A percentile compares a stretch with the other conserved stretches of the same genome.
Evolutionary conservation across 2,113 vertebrate species (phyloP).

Genomic region (Tympanuchus pallidicinctus): DNA sequence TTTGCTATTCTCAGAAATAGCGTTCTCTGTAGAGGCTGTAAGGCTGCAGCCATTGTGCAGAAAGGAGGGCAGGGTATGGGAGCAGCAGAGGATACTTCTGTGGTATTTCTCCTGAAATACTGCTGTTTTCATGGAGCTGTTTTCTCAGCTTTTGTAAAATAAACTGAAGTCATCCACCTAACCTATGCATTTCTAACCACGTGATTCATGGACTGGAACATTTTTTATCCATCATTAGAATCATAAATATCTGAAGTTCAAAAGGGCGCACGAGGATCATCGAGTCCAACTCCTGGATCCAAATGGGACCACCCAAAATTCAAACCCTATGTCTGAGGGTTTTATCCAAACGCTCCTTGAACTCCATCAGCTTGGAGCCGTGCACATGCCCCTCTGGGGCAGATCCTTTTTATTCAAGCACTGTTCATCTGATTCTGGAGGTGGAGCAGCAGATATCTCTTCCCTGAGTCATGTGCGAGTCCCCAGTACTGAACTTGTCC

Average conservation of each 20-base stretch:
- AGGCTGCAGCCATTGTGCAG: background rate
- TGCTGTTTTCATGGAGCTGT: background rate
- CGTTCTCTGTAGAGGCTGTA: background rate
- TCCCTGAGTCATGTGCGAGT: fast-evolving
- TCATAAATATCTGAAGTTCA: background rate
- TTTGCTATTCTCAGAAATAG: background rate
- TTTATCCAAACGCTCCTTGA: background rate
- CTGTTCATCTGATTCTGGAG: background rate
- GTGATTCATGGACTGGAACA: background rate
- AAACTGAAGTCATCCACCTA: background rate
- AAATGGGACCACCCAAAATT: background rate
- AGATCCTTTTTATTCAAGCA: background rate
- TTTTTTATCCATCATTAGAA: background rate
- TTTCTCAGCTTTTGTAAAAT: background rate
- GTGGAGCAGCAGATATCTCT: background rate
- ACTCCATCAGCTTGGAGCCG: background rate
- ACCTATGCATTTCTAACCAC: fast-evolving
- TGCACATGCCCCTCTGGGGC: background rate
- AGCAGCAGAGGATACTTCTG: background rate
- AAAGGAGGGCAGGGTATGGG: background rate
- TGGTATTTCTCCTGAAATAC: background rate
- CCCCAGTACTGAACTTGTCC: background rate
- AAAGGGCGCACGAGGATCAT: background rate
- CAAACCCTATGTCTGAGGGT: background rate
- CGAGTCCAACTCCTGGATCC: background rate